Percentiles rank a stretch among this genome's conserved stretches.
Conservation (phyloP, 2,888 invertebrate species). For the Drosophila vallismaia region DNA sequence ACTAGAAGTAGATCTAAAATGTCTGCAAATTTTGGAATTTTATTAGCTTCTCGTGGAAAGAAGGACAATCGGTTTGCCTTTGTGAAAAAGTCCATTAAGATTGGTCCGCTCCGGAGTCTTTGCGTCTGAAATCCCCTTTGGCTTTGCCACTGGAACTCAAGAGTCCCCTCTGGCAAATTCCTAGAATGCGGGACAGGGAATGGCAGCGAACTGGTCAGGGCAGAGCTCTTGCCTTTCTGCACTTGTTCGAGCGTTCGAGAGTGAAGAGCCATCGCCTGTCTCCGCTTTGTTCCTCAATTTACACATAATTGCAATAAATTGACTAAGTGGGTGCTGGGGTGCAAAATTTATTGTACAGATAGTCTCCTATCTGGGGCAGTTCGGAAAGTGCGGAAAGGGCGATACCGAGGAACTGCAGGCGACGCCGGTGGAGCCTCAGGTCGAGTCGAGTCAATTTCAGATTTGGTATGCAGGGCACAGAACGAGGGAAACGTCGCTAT, state of each 20-base stretch:
- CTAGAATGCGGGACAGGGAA: background rate
- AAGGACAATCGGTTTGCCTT: background rate
- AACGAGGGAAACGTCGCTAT: conserved; percentile 35
- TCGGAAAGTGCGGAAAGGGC: background rate
- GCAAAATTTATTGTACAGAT: conserved; percentile 26
- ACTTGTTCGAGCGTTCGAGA: conserved; percentile 22
- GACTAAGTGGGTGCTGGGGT: conserved; percentile 49
- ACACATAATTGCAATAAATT: conserved; percentile 78
- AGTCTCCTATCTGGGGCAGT: conserved; percentile 6
- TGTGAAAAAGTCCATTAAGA: background rate
- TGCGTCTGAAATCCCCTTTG: conserved; percentile 5
- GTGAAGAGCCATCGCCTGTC: conserved; percentile 48
- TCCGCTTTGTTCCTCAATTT: conserved; percentile 74
- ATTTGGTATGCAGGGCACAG: conserved; percentile 29
- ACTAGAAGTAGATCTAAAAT: background rate
- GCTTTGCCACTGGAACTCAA: conserved; percentile 9
- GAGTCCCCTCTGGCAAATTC: background rate
- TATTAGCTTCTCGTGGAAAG: background rate
- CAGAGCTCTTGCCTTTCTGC: conserved; percentile 16
- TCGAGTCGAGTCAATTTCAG: conserved; percentile 31
- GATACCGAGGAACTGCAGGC: conserved; percentile 21
- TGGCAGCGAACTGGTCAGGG: conserved; percentile 1
- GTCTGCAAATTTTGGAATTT: background rate
- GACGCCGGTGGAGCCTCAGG: conserved; percentile 1
- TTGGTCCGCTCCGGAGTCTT: background rate